These are phyloP conservation scores for Pyralis farinalis DNA, from an alignment of 2,888 invertebrate genomes.

Conservation along the genomic window DNA sequence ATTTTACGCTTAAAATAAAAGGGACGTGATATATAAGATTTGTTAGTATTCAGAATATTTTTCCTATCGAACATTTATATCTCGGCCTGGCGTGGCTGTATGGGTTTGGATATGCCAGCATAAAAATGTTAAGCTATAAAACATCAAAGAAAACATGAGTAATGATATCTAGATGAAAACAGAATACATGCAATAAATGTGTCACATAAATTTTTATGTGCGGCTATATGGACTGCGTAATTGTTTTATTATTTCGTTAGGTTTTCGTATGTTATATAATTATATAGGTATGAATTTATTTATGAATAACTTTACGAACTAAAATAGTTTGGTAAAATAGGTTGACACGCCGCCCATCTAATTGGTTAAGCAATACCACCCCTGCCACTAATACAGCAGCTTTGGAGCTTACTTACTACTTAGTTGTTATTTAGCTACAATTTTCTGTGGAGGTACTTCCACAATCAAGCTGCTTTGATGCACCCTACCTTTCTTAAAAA, in stretches of 20 bases:
- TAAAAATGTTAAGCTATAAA: conserved; percentile 66
- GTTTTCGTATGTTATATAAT: too few species aligned
- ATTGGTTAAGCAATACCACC: too few species aligned
- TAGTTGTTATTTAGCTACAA: too few species aligned
- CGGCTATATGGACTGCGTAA: conserved; percentile 39
- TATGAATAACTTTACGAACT: too few species aligned
- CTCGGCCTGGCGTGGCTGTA: conserved; percentile 45
- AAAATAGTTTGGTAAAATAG: too few species aligned
- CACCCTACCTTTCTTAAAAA: too few species aligned
- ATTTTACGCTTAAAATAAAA: conserved; percentile 5
- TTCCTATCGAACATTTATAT: conserved; percentile 34
- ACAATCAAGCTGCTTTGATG: too few species aligned
- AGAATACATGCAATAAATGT: conserved; percentile 69
- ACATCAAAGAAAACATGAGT: conserved; percentile 70
- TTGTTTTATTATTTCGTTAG: conserved; percentile 37
- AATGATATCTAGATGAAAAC: conserved; percentile 72
- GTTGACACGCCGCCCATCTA: too few species aligned
- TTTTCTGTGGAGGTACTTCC: too few species aligned
- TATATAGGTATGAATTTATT: too few species aligned
- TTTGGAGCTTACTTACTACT: too few species aligned
- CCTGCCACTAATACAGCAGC: too few species aligned
- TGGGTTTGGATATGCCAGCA: conserved; percentile 49
- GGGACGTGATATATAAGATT: conserved; percentile 26
- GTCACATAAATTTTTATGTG: conserved; percentile 60
- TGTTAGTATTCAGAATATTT: conserved; percentile 28